These are phyloP conservation scores for Sandelia bainsii DNA, from an alignment of 2,797 vertebrate species.

Conservation along the genomic window DNA sequence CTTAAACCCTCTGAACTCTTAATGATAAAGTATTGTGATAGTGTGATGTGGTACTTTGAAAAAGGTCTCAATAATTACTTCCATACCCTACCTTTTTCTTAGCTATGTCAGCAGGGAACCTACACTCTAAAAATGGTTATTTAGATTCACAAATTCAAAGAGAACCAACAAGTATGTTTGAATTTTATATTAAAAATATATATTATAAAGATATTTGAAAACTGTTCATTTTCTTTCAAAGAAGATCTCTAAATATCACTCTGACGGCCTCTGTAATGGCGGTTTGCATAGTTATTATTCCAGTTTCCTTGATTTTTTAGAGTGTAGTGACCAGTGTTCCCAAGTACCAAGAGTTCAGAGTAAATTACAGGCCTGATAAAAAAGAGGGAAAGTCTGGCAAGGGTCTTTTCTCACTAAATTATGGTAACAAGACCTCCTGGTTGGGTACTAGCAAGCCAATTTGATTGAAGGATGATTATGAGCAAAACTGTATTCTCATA, in stretches of 20 bases:
- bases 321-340: conserved; percentile 54
- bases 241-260: neutral
- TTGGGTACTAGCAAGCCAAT: conserved; percentile 53
- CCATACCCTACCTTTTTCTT: conserved; percentile 61
- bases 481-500: conserved; percentile 65
- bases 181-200: neutral
- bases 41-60: conserved; percentile 70
- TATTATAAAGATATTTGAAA: neutral
- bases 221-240: neutral
- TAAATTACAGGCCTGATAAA: conserved; percentile 74
- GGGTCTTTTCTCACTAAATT: conserved; percentile 74
- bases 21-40: conserved; percentile 85
- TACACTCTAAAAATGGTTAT: conserved; percentile 40
- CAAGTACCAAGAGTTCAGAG: conserved; percentile 73
- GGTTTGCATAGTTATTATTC: conserved; percentile 18
- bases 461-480: conserved; percentile 76
- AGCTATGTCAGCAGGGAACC: conserved; percentile 45
- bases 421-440: conserved; percentile 74
- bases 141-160: neutral
- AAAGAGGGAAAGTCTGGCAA: conserved; percentile 60
- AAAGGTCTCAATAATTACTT: conserved; percentile 76
- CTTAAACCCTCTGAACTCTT: conserved; percentile 68
- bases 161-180: neutral
- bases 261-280: neutral
- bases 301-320: conserved; percentile 42